These are phyloP conservation scores for Pavo muticus DNA, from an alignment of 2,113 vertebrate genomes.

Conservation along the genomic window DNA sequence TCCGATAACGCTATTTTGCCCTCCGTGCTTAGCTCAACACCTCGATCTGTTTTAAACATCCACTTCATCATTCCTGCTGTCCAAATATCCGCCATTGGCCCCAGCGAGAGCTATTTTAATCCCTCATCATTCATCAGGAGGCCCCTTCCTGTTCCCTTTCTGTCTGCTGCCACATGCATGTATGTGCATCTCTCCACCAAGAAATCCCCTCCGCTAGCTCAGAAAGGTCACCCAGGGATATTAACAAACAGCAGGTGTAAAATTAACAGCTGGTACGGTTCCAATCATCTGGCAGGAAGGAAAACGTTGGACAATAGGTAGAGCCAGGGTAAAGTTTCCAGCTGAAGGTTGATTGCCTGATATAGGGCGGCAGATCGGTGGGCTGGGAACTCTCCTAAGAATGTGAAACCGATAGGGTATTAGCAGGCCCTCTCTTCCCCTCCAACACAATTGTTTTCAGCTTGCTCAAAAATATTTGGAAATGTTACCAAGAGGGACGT, in stretches of 20 bases:
- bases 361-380: slow-evolving; percentile 60
- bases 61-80: slow-evolving; percentile 40
- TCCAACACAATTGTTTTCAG: slow-evolving; percentile 72
- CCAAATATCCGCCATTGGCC: slow-evolving; percentile 49
- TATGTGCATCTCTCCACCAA: not conserved
- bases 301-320: slow-evolving; percentile 62
- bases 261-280: slow-evolving; percentile 48
- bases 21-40: slow-evolving; percentile 46
- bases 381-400: slow-evolving; percentile 67
- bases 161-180: slow-evolving; percentile 12
- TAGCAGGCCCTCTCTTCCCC: slow-evolving; percentile 59
- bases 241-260: slow-evolving; percentile 63
- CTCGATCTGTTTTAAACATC: slow-evolving; percentile 69
- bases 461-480: slow-evolving; percentile 69
- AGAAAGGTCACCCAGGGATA: slow-evolving; percentile 63
- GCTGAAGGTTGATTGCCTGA: slow-evolving; percentile 65
- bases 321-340: slow-evolving; percentile 68
- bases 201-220: slow-evolving; percentile 35
- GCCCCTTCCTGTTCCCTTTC: slow-evolving; percentile 62
- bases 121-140: slow-evolving; percentile 64
- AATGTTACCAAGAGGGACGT: slow-evolving; percentile 21
- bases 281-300: slow-evolving; percentile 62
- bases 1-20: slow-evolving; percentile 56
- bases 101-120: slow-evolving; percentile 72
- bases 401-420: slow-evolving; percentile 72